Evolutionary conservation across 2,113 vertebrate genomes (phyloP).

Genomic region (Thunnus thynnus): DNA sequence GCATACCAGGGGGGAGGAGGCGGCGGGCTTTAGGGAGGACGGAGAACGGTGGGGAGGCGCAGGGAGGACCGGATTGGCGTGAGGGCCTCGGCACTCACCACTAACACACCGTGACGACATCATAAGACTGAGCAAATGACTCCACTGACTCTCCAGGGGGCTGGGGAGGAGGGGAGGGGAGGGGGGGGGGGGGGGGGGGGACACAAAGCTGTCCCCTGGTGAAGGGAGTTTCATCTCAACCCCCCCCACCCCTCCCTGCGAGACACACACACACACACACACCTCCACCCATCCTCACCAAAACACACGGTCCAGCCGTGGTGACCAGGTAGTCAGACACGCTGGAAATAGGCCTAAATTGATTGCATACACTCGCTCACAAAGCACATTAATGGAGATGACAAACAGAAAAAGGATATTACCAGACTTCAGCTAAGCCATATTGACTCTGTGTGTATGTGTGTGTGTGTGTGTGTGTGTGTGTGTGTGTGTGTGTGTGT

Average conservation of each 20-base stretch:
- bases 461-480: too few species aligned
- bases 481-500: slow-evolving; percentile 33
- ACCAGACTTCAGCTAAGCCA: slow-evolving; percentile 47
- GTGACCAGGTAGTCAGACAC: slow-evolving; percentile 59
- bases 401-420: slow-evolving; percentile 60
- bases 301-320: slow-evolving; percentile 30
- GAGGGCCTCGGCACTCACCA: slow-evolving; percentile 60
- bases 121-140: slow-evolving; percentile 85
- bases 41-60: slow-evolving; percentile 28
- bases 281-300: not conserved
- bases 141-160: slow-evolving; percentile 75
- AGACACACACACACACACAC: slow-evolving; percentile 18
- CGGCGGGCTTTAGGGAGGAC: slow-evolving; percentile 15
- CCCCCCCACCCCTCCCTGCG: too few species aligned
- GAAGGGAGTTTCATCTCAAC: slow-evolving; percentile 55
- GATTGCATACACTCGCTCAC: slow-evolving; percentile 52
- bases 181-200: slow-evolving; percentile 6
- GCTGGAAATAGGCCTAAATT: slow-evolving; percentile 56
- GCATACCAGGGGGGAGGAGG: slow-evolving; percentile 9
- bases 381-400: slow-evolving; percentile 70
- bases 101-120: slow-evolving; percentile 85
- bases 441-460: slow-evolving; percentile 29
- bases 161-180: slow-evolving; percentile 39
- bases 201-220: slow-evolving; percentile 69
- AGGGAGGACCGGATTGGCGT: slow-evolving; percentile 48